Evolutionary conservation across 53 echinoderm and acorn worm genomes (phyloP).

Genomic region (Hippasteria phrygiana): DNA sequence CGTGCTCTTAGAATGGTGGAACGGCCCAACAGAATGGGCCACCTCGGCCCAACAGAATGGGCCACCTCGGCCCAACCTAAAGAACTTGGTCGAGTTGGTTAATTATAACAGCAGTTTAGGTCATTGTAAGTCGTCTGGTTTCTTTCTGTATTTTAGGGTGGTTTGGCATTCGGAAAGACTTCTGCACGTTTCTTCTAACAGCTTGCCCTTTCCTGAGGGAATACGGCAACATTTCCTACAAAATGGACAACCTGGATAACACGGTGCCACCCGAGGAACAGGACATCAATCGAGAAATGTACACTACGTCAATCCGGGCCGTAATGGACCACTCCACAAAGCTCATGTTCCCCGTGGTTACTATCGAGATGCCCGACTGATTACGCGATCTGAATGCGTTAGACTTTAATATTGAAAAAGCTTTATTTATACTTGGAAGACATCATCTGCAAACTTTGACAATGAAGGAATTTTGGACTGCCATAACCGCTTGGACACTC

Average conservation of each 20-base stretch:
- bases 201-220: constrained; percentile 89
- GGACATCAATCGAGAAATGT: constrained; percentile 80
- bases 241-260: constrained; percentile 60
- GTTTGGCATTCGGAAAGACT: constrained; percentile 99
- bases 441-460: no score
- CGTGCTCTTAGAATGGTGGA: no score
- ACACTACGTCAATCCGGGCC: constrained; percentile 74
- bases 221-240: constrained; percentile 93
- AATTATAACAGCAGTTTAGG: no score
- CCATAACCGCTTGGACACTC: no score
- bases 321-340: constrained; percentile 81
- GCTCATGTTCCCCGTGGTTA: constrained; percentile 81
- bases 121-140: neutral
- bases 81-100: no score
- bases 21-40: no score
- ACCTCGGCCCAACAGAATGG: no score
- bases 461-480: no score
- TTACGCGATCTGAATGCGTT: no score
- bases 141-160: constrained; percentile 74
- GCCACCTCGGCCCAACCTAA: no score
- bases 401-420: no score
- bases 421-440: no score
- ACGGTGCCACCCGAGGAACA: constrained; percentile 51
- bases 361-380: constrained; percentile 95
- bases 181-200: constrained; percentile 90